Conservation (phyloP, 2,113 vertebrate genomes). For the Siniperca chuatsi region DNA sequence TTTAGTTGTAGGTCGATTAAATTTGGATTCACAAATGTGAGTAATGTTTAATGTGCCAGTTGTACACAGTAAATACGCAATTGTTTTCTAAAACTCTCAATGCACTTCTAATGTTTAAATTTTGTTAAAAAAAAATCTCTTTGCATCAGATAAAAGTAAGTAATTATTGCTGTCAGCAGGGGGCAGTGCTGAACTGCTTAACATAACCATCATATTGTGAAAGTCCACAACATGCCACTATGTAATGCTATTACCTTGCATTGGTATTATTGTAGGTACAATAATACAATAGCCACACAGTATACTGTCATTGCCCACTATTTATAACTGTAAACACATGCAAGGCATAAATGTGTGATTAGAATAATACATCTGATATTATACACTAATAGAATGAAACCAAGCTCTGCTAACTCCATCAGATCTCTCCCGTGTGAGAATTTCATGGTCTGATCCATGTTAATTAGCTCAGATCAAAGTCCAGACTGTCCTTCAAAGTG, state of each 20-base stretch:
- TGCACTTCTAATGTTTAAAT: neutral
- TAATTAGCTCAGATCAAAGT: conserved; percentile 42
- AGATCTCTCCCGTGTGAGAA: neutral
- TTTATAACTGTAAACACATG: neutral
- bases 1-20: neutral
- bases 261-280: neutral
- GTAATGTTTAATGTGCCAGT: too few relatives aligned
- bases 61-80: neutral
- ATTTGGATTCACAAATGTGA: neutral
- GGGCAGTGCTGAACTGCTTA: conserved; percentile 43
- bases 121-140: neutral
- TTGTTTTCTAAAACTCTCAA: neutral
- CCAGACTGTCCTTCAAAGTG: conserved; percentile 23
- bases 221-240: neutral
- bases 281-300: neutral
- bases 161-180: conserved; percentile 45
- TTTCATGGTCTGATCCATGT: conserved; percentile 3
- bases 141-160: neutral
- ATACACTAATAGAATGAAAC: neutral
- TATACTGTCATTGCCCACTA: neutral
- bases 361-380: neutral
- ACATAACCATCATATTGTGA: too few relatives aligned
- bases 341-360: neutral
- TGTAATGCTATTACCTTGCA: neutral
- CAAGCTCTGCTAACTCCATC: neutral